These are phyloP conservation scores for Neopelma chrysocephalum DNA, from an alignment of 2,797 vertebrate species.

Conservation along the genomic window DNA sequence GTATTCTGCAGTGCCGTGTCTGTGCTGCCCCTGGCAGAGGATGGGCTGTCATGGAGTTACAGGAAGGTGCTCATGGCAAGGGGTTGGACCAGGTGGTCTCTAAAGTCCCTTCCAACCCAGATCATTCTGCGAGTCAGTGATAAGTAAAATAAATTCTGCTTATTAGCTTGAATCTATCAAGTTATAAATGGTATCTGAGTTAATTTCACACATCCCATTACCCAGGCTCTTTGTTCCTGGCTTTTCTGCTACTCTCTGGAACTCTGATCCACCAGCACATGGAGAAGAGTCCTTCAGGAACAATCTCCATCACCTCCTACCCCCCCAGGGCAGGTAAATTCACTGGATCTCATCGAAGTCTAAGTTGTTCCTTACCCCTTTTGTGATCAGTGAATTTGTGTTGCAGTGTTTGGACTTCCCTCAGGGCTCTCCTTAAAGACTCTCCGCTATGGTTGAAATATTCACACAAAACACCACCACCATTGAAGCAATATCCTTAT, in stretches of 20 bases:
- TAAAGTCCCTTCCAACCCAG: background rate
- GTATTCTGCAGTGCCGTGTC: constrained; percentile 27
- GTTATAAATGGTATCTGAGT: rapidly evolving
- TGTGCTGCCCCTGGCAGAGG: background rate
- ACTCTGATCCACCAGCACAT: background rate
- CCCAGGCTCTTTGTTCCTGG: background rate
- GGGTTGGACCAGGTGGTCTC: background rate
- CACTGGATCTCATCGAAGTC: rapidly evolving
- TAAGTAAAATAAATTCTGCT: background rate
- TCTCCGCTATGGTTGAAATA: background rate
- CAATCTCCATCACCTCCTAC: background rate
- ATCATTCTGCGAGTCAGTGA: background rate
- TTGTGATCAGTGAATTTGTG: background rate
- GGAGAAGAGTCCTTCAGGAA: background rate
- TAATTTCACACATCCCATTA: background rate
- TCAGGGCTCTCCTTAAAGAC: background rate
- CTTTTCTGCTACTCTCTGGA: background rate
- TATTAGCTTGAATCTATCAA: background rate
- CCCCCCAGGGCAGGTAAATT: background rate
- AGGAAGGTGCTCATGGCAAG: background rate
- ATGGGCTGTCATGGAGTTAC: background rate
- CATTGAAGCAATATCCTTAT: background rate
- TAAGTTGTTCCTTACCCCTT: background rate
- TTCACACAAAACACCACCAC: background rate
- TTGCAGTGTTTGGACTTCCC: background rate